A percentile compares a stretch with the other conserved stretches of the same genome.
Evolutionary conservation across 2,797 vertebrate genomes (phyloP).

Genomic region (Channallabes apus): DNA sequence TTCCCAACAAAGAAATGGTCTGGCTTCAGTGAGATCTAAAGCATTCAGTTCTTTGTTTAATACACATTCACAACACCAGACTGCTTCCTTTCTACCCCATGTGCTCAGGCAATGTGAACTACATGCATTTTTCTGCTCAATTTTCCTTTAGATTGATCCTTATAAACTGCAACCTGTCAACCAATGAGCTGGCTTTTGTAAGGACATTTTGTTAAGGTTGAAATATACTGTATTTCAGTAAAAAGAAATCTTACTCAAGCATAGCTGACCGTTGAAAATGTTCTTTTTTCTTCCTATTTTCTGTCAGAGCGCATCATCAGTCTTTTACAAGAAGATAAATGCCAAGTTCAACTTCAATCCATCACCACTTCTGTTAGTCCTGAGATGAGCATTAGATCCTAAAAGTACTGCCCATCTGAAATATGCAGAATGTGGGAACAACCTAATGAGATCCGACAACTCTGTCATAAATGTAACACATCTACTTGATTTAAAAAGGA

Average conservation of each 20-base stretch:
- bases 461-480: background rate
- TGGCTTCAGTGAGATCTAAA: slow-evolving; percentile 10
- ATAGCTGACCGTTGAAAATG: background rate
- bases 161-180: background rate
- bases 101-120: slow-evolving; percentile 4
- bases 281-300: background rate
- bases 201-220: slow-evolving; percentile 3
- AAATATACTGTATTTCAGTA: background rate
- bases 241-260: slow-evolving; percentile 18
- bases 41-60: slow-evolving; percentile 13
- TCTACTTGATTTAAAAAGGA: background rate
- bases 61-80: background rate
- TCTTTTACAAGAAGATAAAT: slow-evolving; percentile 25
- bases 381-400: slow-evolving; percentile 31
- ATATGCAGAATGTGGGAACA: slow-evolving; percentile 25
- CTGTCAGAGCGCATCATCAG: background rate
- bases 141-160: slow-evolving; percentile 8
- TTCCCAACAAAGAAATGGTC: slow-evolving; percentile 42
- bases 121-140: background rate
- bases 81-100: slow-evolving; percentile 14
- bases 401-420: slow-evolving; percentile 36
- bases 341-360: slow-evolving; percentile 27
- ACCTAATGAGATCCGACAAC: slow-evolving; percentile 22
- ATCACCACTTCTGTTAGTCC: background rate
- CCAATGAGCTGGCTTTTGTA: background rate